A percentile compares a stretch with the other conserved stretches of the same genome.
phyloP scores from a whole-genome alignment of 2,797 vertebrate species.

The Morelia viridis region DNA sequence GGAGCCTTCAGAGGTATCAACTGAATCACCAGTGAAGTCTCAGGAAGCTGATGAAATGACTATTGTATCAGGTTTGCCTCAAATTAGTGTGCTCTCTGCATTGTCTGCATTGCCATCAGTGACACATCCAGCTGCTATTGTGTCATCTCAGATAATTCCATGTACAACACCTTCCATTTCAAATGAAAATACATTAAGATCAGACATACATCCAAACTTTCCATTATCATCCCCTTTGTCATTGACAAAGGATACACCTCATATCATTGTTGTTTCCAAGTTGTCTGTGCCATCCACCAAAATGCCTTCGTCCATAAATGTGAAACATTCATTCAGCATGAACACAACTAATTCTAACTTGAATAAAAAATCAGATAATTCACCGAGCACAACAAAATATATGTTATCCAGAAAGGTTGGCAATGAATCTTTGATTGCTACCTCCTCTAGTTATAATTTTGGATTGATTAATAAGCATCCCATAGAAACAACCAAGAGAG shows the following conservation, averaged over 20 bases:
- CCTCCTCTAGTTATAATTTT: conserved; percentile 29
- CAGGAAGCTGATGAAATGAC: conserved; percentile 69
- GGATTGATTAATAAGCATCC: conserved; percentile 30
- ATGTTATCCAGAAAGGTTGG: conserved; percentile 2
- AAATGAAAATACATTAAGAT: conserved; percentile 44
- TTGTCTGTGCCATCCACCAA: conserved; percentile 53
- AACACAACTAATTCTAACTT: conserved; percentile 51
- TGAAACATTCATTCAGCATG: conserved; percentile 53
- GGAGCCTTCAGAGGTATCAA: conserved; percentile 76
- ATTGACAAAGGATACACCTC: conserved; percentile 63
- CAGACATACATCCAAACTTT: conserved; percentile 48
- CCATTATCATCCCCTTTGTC: conserved; percentile 60
- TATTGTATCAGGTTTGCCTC: conserved; percentile 85
- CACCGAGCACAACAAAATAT: conserved; percentile 22
- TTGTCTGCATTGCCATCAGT: conserved; percentile 52
- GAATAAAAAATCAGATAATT: conserved; percentile 55
- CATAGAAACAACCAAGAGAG: conserved; percentile 29
- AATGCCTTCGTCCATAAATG: conserved; percentile 61
- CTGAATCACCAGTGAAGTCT: conserved; percentile 73
- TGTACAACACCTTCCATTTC: conserved; percentile 64
- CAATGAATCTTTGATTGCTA: neutral
- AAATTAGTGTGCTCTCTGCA: conserved; percentile 66
- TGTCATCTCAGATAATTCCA: conserved; percentile 57
- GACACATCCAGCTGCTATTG: conserved; percentile 39
- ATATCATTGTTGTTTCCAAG: conserved; percentile 66